Percentiles rank a stretch among this genome's conserved stretches.
Evolutionary conservation across 2,888 invertebrate genomes (phyloP).

Genomic region (Cryptocephalus primarius): DNA sequence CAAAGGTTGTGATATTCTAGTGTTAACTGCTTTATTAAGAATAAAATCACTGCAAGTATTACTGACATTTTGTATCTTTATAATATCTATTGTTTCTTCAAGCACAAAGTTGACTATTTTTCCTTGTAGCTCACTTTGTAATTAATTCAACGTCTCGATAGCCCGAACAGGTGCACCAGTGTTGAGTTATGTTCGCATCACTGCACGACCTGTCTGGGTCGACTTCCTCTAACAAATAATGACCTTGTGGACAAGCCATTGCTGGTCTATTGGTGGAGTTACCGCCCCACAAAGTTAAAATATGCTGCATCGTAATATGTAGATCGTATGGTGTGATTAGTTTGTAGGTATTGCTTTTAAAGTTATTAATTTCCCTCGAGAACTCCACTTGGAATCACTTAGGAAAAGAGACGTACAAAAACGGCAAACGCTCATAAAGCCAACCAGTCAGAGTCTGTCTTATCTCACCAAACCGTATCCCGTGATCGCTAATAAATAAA

Average conservation of each 20-base stretch:
- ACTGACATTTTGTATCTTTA: conserved; percentile 3
- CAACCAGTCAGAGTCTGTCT: conserved; percentile 60
- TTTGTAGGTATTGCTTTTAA: conserved; percentile 52
- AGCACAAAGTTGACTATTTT: conserved; percentile 38
- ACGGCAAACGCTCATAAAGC: conserved; percentile 73
- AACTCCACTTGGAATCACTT: conserved; percentile 44
- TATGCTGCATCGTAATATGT: conserved; percentile 58
- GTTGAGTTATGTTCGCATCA: conserved; percentile 54
- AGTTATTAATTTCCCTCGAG: conserved; percentile 44
- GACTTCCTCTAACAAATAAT: conserved; percentile 52
- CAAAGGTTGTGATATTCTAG: too few species aligned
- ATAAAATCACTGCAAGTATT: conserved; percentile 11
- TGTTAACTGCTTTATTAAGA: too few species aligned
- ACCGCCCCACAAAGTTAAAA: conserved; percentile 43
- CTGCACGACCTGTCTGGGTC: conserved; percentile 51
- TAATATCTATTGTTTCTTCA: conserved; percentile 4
- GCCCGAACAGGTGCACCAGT: conserved; percentile 67
- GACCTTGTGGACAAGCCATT: conserved; percentile 51
- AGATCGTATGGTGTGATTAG: conserved; percentile 69
- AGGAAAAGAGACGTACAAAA: conserved; percentile 60
- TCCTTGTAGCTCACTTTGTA: conserved; percentile 40
- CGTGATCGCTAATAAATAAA: conserved; percentile 65
- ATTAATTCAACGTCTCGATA: conserved; percentile 36
- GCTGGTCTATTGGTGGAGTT: conserved; percentile 28
- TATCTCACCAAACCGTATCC: conserved; percentile 65